A percentile compares a stretch with the other conserved stretches of the same genome.
phyloP scores from a whole-genome alignment of 2,888 invertebrate species.

The Nezara viridula region DNA sequence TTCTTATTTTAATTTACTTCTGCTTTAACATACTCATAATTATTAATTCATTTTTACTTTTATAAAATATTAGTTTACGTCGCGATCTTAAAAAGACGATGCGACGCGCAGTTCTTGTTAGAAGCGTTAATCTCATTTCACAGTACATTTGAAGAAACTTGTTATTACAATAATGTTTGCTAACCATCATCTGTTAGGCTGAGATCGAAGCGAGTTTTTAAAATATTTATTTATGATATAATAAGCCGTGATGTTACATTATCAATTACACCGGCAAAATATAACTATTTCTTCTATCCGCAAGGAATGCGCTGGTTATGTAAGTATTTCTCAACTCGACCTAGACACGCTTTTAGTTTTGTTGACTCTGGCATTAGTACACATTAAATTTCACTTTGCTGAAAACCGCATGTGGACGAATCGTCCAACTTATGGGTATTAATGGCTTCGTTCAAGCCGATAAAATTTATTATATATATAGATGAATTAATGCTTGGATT shows the following conservation, averaged over 20 bases:
- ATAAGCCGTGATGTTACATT: neutral
- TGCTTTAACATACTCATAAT: too few relatives aligned
- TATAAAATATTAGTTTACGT: too few relatives aligned
- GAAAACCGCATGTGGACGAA: neutral
- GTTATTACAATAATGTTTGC: too few relatives aligned
- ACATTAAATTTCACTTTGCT: slow-evolving; percentile 8
- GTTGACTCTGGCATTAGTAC: neutral
- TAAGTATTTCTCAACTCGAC: slow-evolving; percentile 1
- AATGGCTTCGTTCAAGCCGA: neutral
- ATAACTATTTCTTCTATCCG: neutral
- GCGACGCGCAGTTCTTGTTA: too few relatives aligned
- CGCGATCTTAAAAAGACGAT: too few relatives aligned
- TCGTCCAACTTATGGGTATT: neutral
- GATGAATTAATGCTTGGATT: neutral
- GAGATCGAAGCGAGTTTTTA: too few relatives aligned
- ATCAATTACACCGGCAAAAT: neutral
- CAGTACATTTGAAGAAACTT: too few relatives aligned
- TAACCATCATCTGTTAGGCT: too few relatives aligned
- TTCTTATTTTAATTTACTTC: too few relatives aligned
- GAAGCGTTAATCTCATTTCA: too few relatives aligned
- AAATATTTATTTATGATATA: neutral
- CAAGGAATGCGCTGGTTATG: neutral
- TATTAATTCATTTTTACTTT: too few relatives aligned
- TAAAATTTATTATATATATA: neutral
- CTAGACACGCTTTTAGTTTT: neutral